phyloP scores from a whole-genome alignment of 1,140 invertebrate genomes.

The Zaprionus ghesquierei region DNA sequence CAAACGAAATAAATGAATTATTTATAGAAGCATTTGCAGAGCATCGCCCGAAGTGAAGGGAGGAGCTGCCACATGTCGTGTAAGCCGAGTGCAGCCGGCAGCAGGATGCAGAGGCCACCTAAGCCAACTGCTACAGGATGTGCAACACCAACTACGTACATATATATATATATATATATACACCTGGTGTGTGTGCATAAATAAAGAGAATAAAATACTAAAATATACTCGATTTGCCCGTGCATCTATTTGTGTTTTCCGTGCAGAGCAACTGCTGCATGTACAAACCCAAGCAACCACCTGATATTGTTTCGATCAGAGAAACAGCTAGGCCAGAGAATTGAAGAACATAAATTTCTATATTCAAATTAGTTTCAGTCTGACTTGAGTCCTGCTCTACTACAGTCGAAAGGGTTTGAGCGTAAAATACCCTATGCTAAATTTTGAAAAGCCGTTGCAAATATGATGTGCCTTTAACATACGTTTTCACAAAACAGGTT shows the following conservation, averaged over 20 bases:
- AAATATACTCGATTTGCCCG: conserved; percentile 5
- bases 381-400: conserved; percentile 23
- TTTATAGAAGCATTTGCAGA: conserved; percentile 67
- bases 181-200: conserved; percentile 20
- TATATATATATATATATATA: not conserved
- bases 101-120: conserved; percentile 9
- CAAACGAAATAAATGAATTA: conserved; percentile 79
- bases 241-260: conserved; percentile 46
- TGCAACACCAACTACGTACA: not conserved
- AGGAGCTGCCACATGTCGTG: conserved; percentile 20
- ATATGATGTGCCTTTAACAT: too few species aligned
- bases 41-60: not conserved
- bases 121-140: conserved; percentile 12
- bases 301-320: too few species aligned
- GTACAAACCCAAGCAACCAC: not conserved
- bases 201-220: conserved; percentile 36
- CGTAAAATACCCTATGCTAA: too few species aligned
- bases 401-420: too few species aligned
- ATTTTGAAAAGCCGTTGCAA: too few species aligned
- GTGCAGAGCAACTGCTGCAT: not conserved
- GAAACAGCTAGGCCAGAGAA: too few species aligned
- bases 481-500: too few species aligned
- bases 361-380: not conserved
- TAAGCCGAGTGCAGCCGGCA: conserved; percentile 50
- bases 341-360: conserved; percentile 3